Base-by-base conservation (phyloP, 92 coral and sea anemone species). In the Heteractis magnifica region DNA sequence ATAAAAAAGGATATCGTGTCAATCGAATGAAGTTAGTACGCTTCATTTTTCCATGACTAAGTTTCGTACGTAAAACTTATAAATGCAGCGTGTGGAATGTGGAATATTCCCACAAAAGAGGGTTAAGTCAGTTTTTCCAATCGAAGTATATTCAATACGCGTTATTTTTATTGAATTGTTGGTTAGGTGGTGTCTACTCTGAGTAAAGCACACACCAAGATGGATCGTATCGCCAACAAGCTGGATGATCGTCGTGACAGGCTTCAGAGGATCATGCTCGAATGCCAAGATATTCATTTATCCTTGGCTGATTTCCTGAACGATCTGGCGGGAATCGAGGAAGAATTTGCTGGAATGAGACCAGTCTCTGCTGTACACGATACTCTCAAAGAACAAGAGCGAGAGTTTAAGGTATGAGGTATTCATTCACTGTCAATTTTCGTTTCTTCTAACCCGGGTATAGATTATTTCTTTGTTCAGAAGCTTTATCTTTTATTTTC, bases 291-390 rank as follows among this genome's bases (percentile, higher is more conserved):
- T 86, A 94, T 96, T 48, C 93, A 94, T 78, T 89, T 90, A 55
- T 93, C 98, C 4, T 90, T 94, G 56, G 97, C 91, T 14, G 99
- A 96, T 86, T 96, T 96, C 79, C 62, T 86, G 79, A 94, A 96
- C 68, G 97, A 96, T 65, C 72, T 96, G 92, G 79, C 92, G 41
- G 92, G 95, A 52, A 89, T 96, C 86, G 99, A 96, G 82, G 98
- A 94, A 77, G 98, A 96, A 81, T 89, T 94, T 21, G 94, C 95
- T 5, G 95, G 98, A 51, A 91, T 94, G 92, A 86, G 99, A 49
- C 98, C 99, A 6, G 92, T 96, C 72, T 96, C 99, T 14, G 99
- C 95, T 5, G 93, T 96, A 51, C 87, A 89, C 18, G 96, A 94
- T 55, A 94, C 97, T 11, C 90, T 96, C 70, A 93, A 94, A 83